Conservation (phyloP, 2,113 vertebrate genomes). For the Trachemys scripta region DNA sequence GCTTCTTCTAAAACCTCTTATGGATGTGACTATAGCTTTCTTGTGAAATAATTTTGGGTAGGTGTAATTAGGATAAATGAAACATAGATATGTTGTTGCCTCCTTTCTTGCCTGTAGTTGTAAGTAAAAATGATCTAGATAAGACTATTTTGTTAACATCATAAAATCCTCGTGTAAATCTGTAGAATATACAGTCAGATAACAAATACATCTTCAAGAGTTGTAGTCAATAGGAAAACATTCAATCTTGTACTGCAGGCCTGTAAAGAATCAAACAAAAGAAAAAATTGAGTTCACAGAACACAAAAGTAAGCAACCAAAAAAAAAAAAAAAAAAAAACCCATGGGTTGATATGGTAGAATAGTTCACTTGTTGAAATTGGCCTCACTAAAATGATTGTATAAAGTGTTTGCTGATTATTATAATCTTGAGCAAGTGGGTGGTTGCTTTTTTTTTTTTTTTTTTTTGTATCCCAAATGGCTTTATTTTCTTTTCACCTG, state of each 20-base stretch:
- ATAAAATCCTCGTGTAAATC: not conserved
- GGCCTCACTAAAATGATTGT: not conserved
- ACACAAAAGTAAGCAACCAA: not conserved
- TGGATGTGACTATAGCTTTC: not conserved
- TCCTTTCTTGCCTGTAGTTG: not conserved
- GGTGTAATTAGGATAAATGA: not conserved
- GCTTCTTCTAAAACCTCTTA: not conserved
- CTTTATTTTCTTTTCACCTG: conserved; percentile 23
- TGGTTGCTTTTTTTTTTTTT: not conserved
- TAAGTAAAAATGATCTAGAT: not conserved
- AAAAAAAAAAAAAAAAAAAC: not conserved
- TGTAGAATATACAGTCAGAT: not conserved
- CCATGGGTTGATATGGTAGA: not conserved
- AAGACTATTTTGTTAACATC: not conserved
- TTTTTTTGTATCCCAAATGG: not conserved
- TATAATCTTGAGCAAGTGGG: not conserved
- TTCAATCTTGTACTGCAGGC: not conserved
- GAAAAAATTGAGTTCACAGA: not conserved
- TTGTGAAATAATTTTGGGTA: conserved; percentile 30
- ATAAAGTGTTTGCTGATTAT: not conserved
- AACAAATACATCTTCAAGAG: not conserved
- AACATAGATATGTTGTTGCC: no score
- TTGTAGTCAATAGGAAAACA: not conserved
- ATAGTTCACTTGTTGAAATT: conserved; percentile 1
- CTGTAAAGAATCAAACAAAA: not conserved